Conservation (phyloP, 1,140 invertebrate species). For the Drosophila bifasciata region DNA sequence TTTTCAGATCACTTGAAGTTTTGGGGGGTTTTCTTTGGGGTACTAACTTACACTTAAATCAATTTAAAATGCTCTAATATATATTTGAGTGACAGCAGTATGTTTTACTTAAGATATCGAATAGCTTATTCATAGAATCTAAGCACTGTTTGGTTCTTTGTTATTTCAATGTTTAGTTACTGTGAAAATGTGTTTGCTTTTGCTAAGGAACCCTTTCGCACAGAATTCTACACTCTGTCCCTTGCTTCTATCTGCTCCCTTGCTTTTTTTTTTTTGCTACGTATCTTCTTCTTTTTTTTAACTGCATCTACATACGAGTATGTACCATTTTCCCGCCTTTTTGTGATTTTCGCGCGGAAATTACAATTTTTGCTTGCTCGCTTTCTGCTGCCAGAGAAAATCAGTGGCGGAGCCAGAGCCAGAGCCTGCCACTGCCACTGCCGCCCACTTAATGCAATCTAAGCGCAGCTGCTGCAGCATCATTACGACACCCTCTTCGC, state of each 20-base stretch:
- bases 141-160: no score
- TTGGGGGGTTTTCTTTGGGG: no score
- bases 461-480: constrained; percentile 80
- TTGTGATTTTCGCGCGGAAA: constrained; percentile 77
- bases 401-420: no score
- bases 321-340: constrained; percentile 56
- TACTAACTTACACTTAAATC: constrained; percentile 2
- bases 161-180: background rate
- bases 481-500: constrained; percentile 57
- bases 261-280: background rate
- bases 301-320: background rate
- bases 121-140: no score
- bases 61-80: no score
- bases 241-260: background rate
- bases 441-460: constrained; percentile 81
- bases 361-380: constrained; percentile 70
- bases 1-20: constrained; percentile 23
- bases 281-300: constrained; percentile 4
- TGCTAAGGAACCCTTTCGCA: no score
- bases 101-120: no score
- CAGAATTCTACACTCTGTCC: no score
- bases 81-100: background rate
- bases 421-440: background rate
- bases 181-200: background rate
- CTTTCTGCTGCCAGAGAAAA: background rate